Evolutionary conservation across 1,140 invertebrate genomes (phyloP), one percentile per base, ranked within the genome.

Genomic region (Oncopeltus fasciatus): DNA sequence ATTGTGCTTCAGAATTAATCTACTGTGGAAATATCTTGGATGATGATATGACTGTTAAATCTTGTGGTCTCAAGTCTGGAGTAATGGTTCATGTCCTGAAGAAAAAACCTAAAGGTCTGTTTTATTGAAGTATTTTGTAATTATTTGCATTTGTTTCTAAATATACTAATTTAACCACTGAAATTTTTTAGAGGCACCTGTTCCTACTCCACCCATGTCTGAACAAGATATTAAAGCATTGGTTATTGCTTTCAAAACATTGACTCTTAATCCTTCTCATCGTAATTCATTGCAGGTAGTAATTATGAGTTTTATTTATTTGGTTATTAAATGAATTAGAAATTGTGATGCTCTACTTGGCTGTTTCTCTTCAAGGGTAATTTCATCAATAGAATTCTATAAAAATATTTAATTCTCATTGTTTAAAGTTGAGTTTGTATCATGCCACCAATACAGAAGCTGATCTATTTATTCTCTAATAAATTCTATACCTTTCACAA

Each of bases 21-120:
- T 80, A 77, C 65, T 77, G 76, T 68, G 80, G 80, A 12, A 72
- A 74, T 64, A 69, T 78, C 49, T 66, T 81, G 2, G 76, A 79
- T 61, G 74, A 79, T 65, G 73, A 78, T 11, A 64, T 71, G 8
- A 76, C 74, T 4, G 53, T 81, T 16, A 73, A 74, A 57, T 73
- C 73, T 1, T 76, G 71, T 68, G 77, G 77, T 12, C 63, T 81
- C 33, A 79, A 78, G 67, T 68, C 70, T 67, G 78, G 78, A 44
- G 73, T 75, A 11, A 79, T 75, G 68, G 66, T 81, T 47, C 77
- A 81, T 68, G 74, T 79, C 2, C 64, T 80, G 31, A 72, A 72
- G 60, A 79, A 76, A 68, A 75, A 74, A 65, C 71, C 73, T 24
- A 70, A 70, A 64, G 70, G 70, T 70, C 51, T 2, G 21, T 24